A percentile compares a stretch with the other conserved stretches of the same genome.
phyloP scores from a whole-genome alignment of 2,888 invertebrate genomes.

The Rhaphigaster nebulosa region DNA sequence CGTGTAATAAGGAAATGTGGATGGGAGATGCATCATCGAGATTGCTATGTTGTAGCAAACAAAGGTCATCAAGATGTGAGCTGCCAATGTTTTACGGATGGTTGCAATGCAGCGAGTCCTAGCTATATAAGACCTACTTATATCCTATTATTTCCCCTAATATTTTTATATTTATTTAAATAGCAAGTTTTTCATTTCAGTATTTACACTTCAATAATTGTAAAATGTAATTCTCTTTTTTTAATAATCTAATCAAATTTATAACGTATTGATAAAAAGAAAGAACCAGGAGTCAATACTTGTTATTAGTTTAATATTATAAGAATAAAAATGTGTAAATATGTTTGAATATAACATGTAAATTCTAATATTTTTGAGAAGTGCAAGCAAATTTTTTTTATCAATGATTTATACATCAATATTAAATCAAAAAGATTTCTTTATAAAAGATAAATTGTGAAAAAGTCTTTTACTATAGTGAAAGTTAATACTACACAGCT shows the following conservation, averaged over 20 bases:
- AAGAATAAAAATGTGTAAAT: not conserved
- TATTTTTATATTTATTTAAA: not conserved
- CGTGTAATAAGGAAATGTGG: constrained; percentile 76
- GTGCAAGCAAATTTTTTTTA: not conserved
- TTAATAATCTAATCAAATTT: not conserved
- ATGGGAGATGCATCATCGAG: constrained; percentile 70
- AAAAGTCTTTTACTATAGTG: not conserved
- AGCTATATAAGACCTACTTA: not conserved
- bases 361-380: not conserved
- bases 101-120: constrained; percentile 71
- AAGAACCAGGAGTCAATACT: not conserved
- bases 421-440: not conserved
- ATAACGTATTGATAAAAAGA: not conserved
- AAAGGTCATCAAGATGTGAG: constrained; percentile 76
- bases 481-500: not conserved
- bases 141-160: not conserved
- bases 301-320: not conserved
- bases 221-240: not conserved
- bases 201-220: not conserved
- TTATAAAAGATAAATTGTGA: not conserved
- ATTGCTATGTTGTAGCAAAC: constrained; percentile 71
- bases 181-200: no score
- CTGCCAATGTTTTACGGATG: constrained; percentile 76
- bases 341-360: not conserved
- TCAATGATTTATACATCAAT: not conserved